Base-by-base conservation (phyloP, 2,888 invertebrate genomes). In the Cheilosia soror region DNA sequence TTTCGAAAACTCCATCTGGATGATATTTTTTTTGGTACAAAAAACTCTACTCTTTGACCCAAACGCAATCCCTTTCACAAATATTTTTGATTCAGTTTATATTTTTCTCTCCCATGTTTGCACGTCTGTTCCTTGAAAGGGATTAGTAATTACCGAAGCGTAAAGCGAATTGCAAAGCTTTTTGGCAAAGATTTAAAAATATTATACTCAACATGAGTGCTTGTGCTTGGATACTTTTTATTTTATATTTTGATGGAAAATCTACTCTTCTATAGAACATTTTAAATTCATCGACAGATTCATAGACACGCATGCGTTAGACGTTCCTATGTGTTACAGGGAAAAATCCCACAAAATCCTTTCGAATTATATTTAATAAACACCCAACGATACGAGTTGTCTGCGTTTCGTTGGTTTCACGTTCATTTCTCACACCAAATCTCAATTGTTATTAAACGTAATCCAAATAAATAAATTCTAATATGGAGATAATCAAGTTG, bases 401-500 rank as follows among this genome's bases (percentile, higher is more conserved):
- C 20, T 20, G 37, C 1, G 37, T 37, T 37, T 37, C 11, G 4
- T 37, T 37, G 37, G 37, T 37, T 37, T 9, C 37, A 4, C 37
- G 37, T 37, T 4, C 11, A 11, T 4, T 37, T 11, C 4, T 4
- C 37, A 37, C 37, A 37, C 37, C 37, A 37, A 11, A 9, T 37
- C 37, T 37, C 11, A 37, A 37, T 11, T 69, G 53, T 77, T 71
- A 49, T 53, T 78, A 62, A 63, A 62, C 71, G 57, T 63, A 78
- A 78, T 71, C 63, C 75, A 62, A 72, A 66, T 33, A 65, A 62
- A 73, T 73, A 73, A 68, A 75, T 75, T 80, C 75, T 62, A 68
- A 80, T 75, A 68, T 66, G 62, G 42, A 57, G 62, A 80, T 80
- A 80, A 80, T 68, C 80, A 75, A 62, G 68, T 68, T 55, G 25